Evolutionary conservation across 2,888 invertebrate genomes (phyloP).

Genomic region (Scrobipalpa atriplicella): DNA sequence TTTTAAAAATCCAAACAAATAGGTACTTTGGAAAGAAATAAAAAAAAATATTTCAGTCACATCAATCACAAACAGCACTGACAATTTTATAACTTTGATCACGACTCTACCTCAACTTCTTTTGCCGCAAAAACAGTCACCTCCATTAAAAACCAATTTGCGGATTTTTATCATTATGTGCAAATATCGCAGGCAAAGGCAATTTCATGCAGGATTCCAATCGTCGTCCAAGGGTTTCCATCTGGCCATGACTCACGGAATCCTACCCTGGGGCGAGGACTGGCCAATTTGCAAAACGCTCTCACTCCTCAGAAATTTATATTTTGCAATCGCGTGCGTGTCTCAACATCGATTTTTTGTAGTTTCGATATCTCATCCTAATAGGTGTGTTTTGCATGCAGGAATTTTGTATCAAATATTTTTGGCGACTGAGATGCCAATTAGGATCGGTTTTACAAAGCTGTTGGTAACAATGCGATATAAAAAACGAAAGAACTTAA

Average conservation of each 20-base stretch:
- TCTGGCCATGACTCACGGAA: slow-evolving; percentile 32
- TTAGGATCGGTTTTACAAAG: slow-evolving; percentile 14
- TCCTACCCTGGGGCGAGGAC: slow-evolving; percentile 58
- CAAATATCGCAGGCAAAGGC: background rate
- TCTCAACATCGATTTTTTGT: slow-evolving; percentile 18
- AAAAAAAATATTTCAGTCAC: no score
- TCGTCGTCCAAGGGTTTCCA: background rate
- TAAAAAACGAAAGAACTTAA: background rate
- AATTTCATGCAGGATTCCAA: slow-evolving; percentile 13
- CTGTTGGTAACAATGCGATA: slow-evolving; percentile 10
- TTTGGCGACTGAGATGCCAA: background rate
- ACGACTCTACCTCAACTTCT: background rate
- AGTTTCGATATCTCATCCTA: slow-evolving; percentile 11
- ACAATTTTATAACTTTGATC: background rate
- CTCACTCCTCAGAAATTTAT: slow-evolving; percentile 12
- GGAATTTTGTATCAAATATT: slow-evolving; percentile 19
- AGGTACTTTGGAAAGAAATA: no score
- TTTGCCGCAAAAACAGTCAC: slow-evolving; percentile 5
- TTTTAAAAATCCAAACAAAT: no score
- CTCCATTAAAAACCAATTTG: slow-evolving; percentile 8
- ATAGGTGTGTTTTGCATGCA: slow-evolving; percentile 14
- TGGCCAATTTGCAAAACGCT: slow-evolving; percentile 51
- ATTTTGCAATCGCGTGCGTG: slow-evolving; percentile 21
- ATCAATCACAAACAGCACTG: background rate
- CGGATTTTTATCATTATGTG: slow-evolving; percentile 3